These are phyloP conservation scores for Pachyuromys duprasi DNA, from an alignment of 2,797 vertebrate species.

Conservation along the genomic window DNA sequence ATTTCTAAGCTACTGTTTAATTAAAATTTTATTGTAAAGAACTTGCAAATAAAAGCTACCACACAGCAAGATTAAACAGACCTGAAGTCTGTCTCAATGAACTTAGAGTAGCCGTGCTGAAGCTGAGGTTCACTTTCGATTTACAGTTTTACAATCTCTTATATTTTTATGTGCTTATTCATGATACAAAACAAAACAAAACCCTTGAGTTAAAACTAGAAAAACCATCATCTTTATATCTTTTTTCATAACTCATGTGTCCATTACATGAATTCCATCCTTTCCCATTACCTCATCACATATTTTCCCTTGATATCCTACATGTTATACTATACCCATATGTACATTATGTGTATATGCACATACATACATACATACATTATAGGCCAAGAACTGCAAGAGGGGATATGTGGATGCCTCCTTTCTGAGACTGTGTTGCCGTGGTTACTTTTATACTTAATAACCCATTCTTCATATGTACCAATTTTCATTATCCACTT, in stretches of 20 bases:
- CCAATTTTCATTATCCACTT: not conserved
- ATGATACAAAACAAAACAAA: not conserved
- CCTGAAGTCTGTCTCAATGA: not conserved
- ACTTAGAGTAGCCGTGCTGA: not conserved
- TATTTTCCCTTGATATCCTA: not conserved
- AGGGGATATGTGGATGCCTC: not conserved
- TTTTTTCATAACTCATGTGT: not conserved
- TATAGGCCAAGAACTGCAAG: not conserved
- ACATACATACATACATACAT: not conserved
- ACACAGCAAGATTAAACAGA: not conserved
- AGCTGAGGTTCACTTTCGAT: not conserved
- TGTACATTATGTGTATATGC: not conserved
- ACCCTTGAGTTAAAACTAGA: not conserved
- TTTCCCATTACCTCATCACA: not conserved
- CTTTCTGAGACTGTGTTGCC: not conserved
- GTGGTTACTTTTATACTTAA: not conserved
- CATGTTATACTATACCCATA: not conserved
- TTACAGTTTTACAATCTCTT: not conserved
- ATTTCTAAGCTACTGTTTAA: not conserved
- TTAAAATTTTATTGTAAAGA: not conserved
- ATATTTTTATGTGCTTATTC: not conserved
- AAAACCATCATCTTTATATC: not conserved
- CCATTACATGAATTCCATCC: not conserved
- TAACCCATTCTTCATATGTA: not conserved
- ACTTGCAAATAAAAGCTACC: not conserved